These are phyloP conservation scores for Hystrix cristata DNA, from an alignment of 2,113 vertebrate species.

Conservation along the genomic window DNA sequence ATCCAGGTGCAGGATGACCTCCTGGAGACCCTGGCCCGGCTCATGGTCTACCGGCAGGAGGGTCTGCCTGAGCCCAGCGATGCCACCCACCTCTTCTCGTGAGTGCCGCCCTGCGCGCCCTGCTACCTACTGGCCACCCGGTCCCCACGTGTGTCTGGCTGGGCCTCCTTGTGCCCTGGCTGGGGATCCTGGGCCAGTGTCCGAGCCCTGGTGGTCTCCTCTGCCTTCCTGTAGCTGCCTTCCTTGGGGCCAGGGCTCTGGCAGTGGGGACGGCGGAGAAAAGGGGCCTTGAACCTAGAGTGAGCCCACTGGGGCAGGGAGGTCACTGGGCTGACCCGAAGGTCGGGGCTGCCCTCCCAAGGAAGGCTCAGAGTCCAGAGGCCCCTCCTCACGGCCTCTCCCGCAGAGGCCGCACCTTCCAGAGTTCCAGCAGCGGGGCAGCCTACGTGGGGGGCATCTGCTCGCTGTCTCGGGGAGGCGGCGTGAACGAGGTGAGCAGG, in stretches of 20 bases:
- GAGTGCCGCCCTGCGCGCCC: constrained; percentile 78
- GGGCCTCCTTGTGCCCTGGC: not conserved
- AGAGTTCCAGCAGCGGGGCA: constrained; percentile 95
- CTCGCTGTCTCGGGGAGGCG: constrained; percentile 90
- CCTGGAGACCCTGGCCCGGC: constrained; percentile 92
- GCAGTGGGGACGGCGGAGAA: not conserved
- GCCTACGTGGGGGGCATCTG: constrained; percentile 96
- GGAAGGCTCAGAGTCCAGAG: not conserved
- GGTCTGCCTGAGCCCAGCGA: constrained; percentile 93
- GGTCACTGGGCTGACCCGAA: not conserved
- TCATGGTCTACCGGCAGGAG: constrained; percentile 95
- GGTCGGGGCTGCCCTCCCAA: not conserved
- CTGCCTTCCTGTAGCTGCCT: not conserved
- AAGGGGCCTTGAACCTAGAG: not conserved
- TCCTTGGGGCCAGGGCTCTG: not conserved
- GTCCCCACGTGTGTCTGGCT: not conserved
- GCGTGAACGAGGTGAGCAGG: constrained; percentile 93
- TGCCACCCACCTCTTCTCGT: constrained; percentile 96
- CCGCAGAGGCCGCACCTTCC: constrained; percentile 94
- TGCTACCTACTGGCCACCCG: not conserved
- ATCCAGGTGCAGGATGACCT: constrained; percentile 93
- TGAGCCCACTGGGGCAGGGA: not conserved
- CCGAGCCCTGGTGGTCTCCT: not conserved
- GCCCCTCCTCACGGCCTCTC: not conserved
- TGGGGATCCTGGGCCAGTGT: not conserved